Conservation (phyloP, 2,888 invertebrate species). For the Flabesymbios commensalis region DNA sequence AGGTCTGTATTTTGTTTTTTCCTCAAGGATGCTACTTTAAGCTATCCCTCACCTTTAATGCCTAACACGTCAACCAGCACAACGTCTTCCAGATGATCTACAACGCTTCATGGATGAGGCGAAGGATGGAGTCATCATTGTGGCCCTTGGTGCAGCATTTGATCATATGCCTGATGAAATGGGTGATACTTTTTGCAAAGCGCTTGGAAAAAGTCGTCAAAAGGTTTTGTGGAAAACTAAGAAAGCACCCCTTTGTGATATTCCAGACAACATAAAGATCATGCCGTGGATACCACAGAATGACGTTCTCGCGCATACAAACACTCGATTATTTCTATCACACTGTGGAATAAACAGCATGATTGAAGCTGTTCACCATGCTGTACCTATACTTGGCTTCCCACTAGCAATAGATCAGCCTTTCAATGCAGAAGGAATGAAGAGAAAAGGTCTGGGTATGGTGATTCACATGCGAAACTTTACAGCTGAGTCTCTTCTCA, state of each 20-base stretch:
- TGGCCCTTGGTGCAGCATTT: constrained; percentile 8
- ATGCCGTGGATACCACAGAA: too few species aligned
- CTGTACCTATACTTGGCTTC: too few species aligned
- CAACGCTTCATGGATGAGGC: constrained; percentile 6
- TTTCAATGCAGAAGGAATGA: too few species aligned
- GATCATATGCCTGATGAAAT: constrained; percentile 3
- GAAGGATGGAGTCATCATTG: constrained; percentile 4
- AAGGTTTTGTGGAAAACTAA: constrained; percentile 2
- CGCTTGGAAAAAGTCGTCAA: not conserved
- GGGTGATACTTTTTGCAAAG: not conserved
- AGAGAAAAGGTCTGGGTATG: too few species aligned
- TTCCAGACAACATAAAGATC: not conserved
- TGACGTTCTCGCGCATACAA: too few species aligned
- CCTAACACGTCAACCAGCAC: not conserved
- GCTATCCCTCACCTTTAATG: too few species aligned
- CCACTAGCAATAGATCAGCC: too few species aligned
- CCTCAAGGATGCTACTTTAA: not conserved
- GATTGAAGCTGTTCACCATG: too few species aligned
- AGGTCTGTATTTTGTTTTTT: not conserved
- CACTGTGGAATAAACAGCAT: too few species aligned
- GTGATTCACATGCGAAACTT: too few species aligned
- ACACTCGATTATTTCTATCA: too few species aligned
- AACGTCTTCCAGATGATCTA: constrained; percentile 3
- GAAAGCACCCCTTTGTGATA: not conserved
- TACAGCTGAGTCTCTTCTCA: too few species aligned